Evolutionary conservation across 2,888 invertebrate species (phyloP).

Genomic region (Mythimna impura): DNA sequence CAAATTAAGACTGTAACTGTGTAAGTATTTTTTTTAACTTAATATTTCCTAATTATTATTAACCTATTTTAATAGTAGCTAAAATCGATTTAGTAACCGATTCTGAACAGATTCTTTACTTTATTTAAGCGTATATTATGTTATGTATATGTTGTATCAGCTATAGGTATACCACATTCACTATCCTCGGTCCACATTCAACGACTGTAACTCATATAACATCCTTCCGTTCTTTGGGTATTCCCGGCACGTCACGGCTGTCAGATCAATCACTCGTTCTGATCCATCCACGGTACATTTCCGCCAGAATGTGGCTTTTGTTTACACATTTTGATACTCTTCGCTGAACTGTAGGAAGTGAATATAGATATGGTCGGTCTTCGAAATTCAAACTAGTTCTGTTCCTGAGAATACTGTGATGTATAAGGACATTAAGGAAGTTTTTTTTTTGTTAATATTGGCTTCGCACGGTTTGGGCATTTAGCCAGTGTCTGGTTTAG

Average conservation of each 20-base stretch:
- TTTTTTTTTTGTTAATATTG: too few species aligned
- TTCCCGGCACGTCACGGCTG: slow-evolving; percentile 44
- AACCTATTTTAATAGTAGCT: too few species aligned
- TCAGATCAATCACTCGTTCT: slow-evolving; percentile 57
- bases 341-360: not conserved
- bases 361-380: not conserved
- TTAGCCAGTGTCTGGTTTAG: too few species aligned
- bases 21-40: too few species aligned
- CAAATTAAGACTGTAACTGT: too few species aligned
- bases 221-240: slow-evolving; percentile 12
- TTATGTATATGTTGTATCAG: not conserved
- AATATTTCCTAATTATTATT: too few species aligned
- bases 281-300: slow-evolving; percentile 46
- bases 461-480: too few species aligned
- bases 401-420: too few species aligned
- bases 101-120: too few species aligned
- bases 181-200: slow-evolving; percentile 7
- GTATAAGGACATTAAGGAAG: too few species aligned
- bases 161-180: not conserved
- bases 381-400: not conserved
- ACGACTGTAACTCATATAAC: slow-evolving; percentile 25
- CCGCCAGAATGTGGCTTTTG: slow-evolving; percentile 16
- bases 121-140: too few species aligned
- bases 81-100: not conserved
- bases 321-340: slow-evolving; percentile 10